Conservation (phyloP, 2,113 vertebrate genomes). For the Corythornis vintsioides region DNA sequence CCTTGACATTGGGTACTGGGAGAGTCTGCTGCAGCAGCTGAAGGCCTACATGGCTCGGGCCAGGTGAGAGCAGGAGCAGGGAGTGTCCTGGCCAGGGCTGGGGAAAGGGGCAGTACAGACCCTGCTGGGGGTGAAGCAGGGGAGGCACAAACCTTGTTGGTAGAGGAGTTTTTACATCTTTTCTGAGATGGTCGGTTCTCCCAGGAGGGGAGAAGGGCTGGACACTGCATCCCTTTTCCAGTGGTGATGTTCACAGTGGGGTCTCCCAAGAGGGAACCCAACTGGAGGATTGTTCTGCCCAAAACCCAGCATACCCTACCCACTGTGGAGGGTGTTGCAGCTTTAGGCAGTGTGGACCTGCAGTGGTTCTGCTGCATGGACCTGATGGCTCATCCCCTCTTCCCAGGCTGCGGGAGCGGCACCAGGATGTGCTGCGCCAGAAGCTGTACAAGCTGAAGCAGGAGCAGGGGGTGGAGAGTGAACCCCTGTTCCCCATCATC, state of each 20-base stretch:
- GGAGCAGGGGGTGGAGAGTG: constrained; percentile 95
- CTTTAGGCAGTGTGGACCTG: background rate
- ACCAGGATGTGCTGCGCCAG: constrained; percentile 95
- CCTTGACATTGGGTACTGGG: constrained; percentile 98
- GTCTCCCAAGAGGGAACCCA: background rate
- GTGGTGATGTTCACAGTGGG: background rate
- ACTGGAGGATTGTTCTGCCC: background rate
- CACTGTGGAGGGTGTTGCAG: accelerated
- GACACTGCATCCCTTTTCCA: background rate
- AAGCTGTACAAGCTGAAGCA: constrained; percentile 97
- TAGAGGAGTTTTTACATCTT: background rate
- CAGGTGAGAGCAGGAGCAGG: constrained; percentile 75
- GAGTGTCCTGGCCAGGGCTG: background rate
- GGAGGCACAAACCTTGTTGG: background rate
- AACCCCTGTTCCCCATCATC: constrained; percentile 92
- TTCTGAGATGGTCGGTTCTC: background rate
- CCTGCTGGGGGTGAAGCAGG: accelerated
- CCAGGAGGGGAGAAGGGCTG: background rate
- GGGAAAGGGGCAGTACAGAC: background rate
- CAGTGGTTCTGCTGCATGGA: background rate
- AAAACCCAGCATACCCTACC: background rate
- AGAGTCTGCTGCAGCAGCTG: constrained; percentile 94
- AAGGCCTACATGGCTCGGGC: constrained; percentile 95
- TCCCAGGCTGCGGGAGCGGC: constrained; percentile 89
- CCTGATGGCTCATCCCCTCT: accelerated